Conservation (phyloP, 2,888 invertebrate genomes). For the Leptopilina syphax region DNA sequence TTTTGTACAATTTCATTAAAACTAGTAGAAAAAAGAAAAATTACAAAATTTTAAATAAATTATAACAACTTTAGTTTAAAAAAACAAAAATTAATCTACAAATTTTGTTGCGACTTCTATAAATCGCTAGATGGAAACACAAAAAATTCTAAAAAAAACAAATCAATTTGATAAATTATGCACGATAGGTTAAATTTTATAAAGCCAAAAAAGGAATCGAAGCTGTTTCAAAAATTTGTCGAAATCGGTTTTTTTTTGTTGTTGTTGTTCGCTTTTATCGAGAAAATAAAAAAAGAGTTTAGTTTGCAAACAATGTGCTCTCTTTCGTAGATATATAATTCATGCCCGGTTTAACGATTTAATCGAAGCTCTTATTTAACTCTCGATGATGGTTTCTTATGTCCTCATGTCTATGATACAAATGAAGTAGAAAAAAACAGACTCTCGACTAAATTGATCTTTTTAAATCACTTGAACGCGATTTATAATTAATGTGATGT, state of each 20-base stretch:
- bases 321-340: neutral
- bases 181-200: neutral
- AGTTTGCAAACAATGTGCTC: neutral
- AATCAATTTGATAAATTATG: slow-evolving; percentile 12
- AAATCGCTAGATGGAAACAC: neutral
- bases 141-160: neutral
- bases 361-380: slow-evolving; percentile 30
- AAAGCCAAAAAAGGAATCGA: slow-evolving; percentile 26
- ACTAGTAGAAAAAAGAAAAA: neutral
- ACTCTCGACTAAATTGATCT: slow-evolving; percentile 60
- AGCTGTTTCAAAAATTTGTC: slow-evolving; percentile 9
- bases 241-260: too few relatives aligned
- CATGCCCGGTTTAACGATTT: slow-evolving; percentile 1
- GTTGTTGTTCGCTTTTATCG: too few relatives aligned
- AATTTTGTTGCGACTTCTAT: neutral
- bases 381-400: slow-evolving; percentile 15
- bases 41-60: neutral
- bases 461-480: slow-evolving; percentile 55
- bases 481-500: slow-evolving; percentile 59
- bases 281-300: neutral
- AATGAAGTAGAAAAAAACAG: slow-evolving; percentile 61
- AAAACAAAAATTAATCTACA: neutral
- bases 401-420: slow-evolving; percentile 66
- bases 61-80: neutral
- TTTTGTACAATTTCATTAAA: slow-evolving; percentile 6